Evolutionary conservation across 1,140 invertebrate genomes (phyloP).

Genomic region (Pteromalus puparum): DNA sequence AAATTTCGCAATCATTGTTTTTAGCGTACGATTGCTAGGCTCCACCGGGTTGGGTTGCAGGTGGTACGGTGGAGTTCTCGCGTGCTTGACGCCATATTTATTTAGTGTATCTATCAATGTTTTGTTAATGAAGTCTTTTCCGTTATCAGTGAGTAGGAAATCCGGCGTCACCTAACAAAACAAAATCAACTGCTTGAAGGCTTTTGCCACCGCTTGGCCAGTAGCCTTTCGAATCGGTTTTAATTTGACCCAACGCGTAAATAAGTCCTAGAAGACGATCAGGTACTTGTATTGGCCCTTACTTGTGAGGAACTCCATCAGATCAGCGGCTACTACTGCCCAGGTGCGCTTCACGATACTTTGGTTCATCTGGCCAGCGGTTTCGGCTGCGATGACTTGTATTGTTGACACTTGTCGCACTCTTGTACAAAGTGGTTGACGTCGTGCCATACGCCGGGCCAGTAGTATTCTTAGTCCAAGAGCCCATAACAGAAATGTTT

Average conservation of each 20-base stretch:
- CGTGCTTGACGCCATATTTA: background rate
- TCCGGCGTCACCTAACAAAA: conserved; percentile 23
- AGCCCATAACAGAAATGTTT: no score
- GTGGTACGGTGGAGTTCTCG: background rate
- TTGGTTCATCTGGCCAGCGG: conserved; percentile 31
- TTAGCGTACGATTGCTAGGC: no score
- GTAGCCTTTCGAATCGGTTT: background rate
- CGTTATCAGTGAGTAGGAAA: background rate
- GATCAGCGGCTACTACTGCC: conserved; percentile 57
- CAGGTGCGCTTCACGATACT: conserved; percentile 48
- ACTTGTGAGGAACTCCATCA: conserved; percentile 53
- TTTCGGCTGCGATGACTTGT: conserved; percentile 7
- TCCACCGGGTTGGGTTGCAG: conserved; percentile 59
- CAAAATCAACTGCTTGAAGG: background rate
- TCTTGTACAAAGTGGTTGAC: conserved; percentile 31
- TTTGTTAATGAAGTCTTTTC: conserved; percentile 50
- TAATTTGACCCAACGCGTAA: conserved; percentile 52
- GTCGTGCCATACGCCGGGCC: conserved; percentile 44
- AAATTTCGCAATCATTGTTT: conserved; percentile 64
- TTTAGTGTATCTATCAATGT: background rate
- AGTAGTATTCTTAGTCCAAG: conserved; percentile 59
- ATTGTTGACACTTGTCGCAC: conserved; percentile 38
- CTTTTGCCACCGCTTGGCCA: background rate
- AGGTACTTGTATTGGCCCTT: conserved; percentile 52
- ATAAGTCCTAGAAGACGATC: conserved; percentile 64